These are phyloP conservation scores for Eupithecia inturbata DNA, from an alignment of 2,888 invertebrate species.

Conservation along the genomic window DNA sequence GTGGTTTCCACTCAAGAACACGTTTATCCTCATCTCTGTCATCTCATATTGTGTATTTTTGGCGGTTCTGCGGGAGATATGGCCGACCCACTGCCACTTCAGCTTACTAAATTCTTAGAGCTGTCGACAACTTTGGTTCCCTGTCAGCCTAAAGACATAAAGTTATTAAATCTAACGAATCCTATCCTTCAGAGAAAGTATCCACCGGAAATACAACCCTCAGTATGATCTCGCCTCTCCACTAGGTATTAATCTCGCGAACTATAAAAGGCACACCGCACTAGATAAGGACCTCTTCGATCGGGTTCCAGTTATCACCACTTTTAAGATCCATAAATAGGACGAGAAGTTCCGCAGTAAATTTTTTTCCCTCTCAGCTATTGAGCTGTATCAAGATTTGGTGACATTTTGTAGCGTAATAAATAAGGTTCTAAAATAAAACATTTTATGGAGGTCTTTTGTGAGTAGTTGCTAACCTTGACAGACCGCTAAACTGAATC, in stretches of 20 bases:
- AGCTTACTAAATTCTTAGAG: background rate
- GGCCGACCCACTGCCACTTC: background rate
- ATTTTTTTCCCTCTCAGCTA: constrained; percentile 17
- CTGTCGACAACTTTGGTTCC: too few relatives aligned
- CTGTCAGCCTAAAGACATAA: too few relatives aligned
- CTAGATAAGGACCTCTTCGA: constrained; percentile 58
- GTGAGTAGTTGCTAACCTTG: background rate
- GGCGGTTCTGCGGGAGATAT: background rate
- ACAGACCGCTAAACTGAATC: background rate
- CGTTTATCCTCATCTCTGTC: background rate
- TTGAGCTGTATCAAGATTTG: constrained; percentile 17
- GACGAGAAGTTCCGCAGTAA: constrained; percentile 47
- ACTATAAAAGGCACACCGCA: constrained; percentile 56
- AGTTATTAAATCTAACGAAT: background rate
- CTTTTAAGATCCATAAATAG: constrained; percentile 66
- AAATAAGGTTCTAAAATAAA: constrained; percentile 7
- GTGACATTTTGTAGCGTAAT: constrained; percentile 5
- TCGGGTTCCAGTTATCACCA: constrained; percentile 60
- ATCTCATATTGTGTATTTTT: too few relatives aligned
- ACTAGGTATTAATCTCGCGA: constrained; percentile 52
- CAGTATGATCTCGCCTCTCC: constrained; percentile 30
- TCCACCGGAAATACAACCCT: background rate
- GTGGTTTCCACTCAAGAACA: background rate
- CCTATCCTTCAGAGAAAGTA: background rate
- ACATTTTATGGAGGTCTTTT: constrained; percentile 8